Evolutionary conservation across 2,888 invertebrate species (phyloP), one percentile per base, ranked within the genome.

Genomic region (Drosophila siamana): DNA sequence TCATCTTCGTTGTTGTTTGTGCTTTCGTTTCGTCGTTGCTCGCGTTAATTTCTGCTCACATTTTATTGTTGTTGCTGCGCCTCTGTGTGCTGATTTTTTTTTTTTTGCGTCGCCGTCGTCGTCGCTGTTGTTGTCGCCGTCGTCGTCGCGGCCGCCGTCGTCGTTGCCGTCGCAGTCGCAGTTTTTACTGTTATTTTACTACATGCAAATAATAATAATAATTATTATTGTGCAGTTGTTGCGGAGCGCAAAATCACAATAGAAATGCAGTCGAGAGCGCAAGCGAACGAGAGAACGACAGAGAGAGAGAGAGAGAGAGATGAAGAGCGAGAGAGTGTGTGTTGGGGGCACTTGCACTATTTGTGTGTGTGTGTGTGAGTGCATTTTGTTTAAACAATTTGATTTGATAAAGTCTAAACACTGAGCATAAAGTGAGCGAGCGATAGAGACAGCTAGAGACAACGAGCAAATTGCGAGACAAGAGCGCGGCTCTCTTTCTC

Each of bases 361-460:
- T 15, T 60, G 24, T 57, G 61, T 43, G 9, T 40, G 26, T 19
- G n/a, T 40, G 38, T 54, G 44, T 33, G 7, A 36, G 38, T 48
- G 68, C 74, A 75, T 62, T 78, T 76, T 76, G 65, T 78, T 76
- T 69, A 73, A 78, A 78, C 60, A 78, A 74, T 74, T 63, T 50
- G 3, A 36, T 55, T 69, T 63, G 28, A 65, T 69, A 52, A 75
- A 59, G 76, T 51, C 28, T 33, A 57, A 66, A 50, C 57, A 33
- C n/a, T n/a, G n/a, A 69, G 51, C 56, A 40, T 52, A 50, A 50
- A 41, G 56, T 51, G 51, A 33, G 52, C 43, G 60, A 40, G 44
- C 13, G 24, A 19, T 4, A 54, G 52, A 33, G 36, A 41, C 22
- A 30, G 16, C 46, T 19, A 54, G 52, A 38, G 46, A 22, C 26